Conservation (phyloP, 1,140 invertebrate species). For the Drosophila setifemur region DNA sequence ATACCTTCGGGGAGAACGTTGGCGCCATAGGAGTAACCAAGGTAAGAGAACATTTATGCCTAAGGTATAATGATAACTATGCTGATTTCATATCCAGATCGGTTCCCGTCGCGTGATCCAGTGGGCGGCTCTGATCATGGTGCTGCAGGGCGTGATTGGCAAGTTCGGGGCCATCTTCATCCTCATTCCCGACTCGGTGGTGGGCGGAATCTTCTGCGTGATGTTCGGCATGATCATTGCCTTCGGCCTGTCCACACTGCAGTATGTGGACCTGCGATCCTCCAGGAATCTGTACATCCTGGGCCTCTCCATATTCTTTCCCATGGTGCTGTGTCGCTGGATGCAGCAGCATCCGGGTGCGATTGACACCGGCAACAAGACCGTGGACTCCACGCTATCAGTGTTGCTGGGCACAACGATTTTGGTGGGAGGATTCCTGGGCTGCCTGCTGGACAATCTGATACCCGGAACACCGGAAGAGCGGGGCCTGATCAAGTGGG, state of each 20-base stretch:
- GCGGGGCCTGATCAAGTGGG: slow-evolving; percentile 87
- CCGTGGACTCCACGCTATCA: slow-evolving; percentile 88
- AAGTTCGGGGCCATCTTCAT: slow-evolving; percentile 94
- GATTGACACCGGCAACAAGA: slow-evolving; percentile 88
- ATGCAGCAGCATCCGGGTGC: slow-evolving; percentile 86
- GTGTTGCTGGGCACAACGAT: slow-evolving; percentile 93
- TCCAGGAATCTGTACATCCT: slow-evolving; percentile 93
- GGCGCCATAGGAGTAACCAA: slow-evolving; percentile 92
- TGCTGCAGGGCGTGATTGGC: slow-evolving; percentile 90
- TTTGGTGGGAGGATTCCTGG: slow-evolving; percentile 90
- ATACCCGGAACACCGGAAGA: slow-evolving; percentile 90
- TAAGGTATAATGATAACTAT: no score
- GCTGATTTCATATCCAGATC: slow-evolving; percentile 84
- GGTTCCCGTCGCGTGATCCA: slow-evolving; percentile 94
- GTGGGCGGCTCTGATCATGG: slow-evolving; percentile 90
- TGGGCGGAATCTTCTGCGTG: slow-evolving; percentile 93
- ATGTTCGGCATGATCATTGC: slow-evolving; percentile 94
- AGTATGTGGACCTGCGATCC: slow-evolving; percentile 92
- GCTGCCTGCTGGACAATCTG: slow-evolving; percentile 92
- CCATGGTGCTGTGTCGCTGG: slow-evolving; percentile 91
- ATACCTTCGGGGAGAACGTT: slow-evolving; percentile 95
- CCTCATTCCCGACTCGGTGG: slow-evolving; percentile 94
- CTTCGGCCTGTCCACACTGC: slow-evolving; percentile 91
- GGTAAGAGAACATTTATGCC: no score
- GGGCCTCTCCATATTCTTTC: slow-evolving; percentile 94